phyloP scores from a whole-genome alignment of 2,888 invertebrate species.

The Agapetus fuscipes region DNA sequence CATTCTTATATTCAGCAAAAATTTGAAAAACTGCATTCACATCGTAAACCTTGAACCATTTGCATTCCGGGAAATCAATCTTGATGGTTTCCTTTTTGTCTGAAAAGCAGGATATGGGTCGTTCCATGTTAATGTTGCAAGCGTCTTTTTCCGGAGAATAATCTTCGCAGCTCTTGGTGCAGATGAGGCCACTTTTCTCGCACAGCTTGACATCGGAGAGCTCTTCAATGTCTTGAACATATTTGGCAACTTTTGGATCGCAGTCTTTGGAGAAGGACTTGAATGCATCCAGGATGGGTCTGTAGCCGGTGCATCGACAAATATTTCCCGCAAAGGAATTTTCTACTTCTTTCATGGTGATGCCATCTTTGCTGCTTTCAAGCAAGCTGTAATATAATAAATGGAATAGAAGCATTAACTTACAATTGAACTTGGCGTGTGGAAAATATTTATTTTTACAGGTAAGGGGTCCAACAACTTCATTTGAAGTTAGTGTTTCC shows the following conservation, averaged over 20 bases:
- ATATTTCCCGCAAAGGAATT: constrained; percentile 56
- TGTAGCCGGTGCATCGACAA: constrained; percentile 56
- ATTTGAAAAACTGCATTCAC: constrained; percentile 36
- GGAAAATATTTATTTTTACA: no score
- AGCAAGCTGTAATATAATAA: no score
- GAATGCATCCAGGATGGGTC: constrained; percentile 47
- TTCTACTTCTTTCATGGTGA: constrained; percentile 49
- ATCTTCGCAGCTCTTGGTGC: constrained; percentile 9
- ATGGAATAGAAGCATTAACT: not conserved
- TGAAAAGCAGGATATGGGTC: not conserved
- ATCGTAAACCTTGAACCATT: constrained; percentile 38
- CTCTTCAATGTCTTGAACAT: constrained; percentile 36
- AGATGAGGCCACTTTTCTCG: constrained; percentile 23
- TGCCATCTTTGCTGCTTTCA: constrained; percentile 27
- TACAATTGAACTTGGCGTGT: not conserved
- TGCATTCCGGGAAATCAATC: constrained; percentile 21
- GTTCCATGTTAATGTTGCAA: constrained; percentile 9
- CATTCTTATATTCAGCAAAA: constrained; percentile 29
- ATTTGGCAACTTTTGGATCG: constrained; percentile 27
- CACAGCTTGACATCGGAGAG: constrained; percentile 23
- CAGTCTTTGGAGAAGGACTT: constrained; percentile 41
- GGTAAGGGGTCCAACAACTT: no score
- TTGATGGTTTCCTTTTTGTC: constrained; percentile 8
- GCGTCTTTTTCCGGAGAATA: constrained; percentile 1
- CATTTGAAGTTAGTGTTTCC: no score